Conservation (phyloP, 2,888 invertebrate species). For the Oeneis ivallda region DNA sequence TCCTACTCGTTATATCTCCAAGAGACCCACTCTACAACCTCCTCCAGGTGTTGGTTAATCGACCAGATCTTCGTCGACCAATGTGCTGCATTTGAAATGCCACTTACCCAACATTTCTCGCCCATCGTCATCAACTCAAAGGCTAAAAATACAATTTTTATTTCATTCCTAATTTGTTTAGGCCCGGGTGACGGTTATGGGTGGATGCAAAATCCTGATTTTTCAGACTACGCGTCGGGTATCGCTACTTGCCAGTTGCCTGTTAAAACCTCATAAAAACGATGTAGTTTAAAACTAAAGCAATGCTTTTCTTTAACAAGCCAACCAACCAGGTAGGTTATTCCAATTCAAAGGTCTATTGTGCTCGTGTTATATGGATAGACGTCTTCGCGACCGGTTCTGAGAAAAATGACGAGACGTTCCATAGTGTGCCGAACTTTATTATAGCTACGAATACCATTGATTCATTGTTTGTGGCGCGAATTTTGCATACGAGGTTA, state of each 20-base stretch:
- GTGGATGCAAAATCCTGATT: not conserved
- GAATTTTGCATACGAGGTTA: not conserved
- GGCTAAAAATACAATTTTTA: too few relatives aligned
- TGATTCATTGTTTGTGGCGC: slow-evolving; percentile 13
- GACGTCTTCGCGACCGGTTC: slow-evolving; percentile 64
- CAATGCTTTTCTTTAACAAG: slow-evolving; percentile 34
- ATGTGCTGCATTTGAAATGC: too few relatives aligned
- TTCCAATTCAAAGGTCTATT: slow-evolving; percentile 59
- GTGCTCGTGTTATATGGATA: slow-evolving; percentile 53
- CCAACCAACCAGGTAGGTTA: slow-evolving; percentile 44
- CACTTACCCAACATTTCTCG: too few relatives aligned
- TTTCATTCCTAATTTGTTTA: too few relatives aligned
- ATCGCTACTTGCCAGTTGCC: not conserved
- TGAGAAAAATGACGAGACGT: slow-evolving; percentile 68
- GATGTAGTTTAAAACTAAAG: slow-evolving; percentile 34
- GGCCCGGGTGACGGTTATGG: too few relatives aligned
- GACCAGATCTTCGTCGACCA: too few relatives aligned
- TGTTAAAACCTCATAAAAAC: slow-evolving; percentile 3
- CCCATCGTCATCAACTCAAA: too few relatives aligned
- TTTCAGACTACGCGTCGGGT: not conserved
- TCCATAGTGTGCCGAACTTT: slow-evolving; percentile 43
- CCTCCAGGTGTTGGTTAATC: too few relatives aligned
- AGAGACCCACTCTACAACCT: too few relatives aligned
- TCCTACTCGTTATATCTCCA: too few relatives aligned
- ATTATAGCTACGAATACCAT: slow-evolving; percentile 13